A percentile compares a stretch with the other conserved stretches of the same genome.
phyloP scores from a whole-genome alignment of 2,113 vertebrate species.

The Strigops habroptila region DNA sequence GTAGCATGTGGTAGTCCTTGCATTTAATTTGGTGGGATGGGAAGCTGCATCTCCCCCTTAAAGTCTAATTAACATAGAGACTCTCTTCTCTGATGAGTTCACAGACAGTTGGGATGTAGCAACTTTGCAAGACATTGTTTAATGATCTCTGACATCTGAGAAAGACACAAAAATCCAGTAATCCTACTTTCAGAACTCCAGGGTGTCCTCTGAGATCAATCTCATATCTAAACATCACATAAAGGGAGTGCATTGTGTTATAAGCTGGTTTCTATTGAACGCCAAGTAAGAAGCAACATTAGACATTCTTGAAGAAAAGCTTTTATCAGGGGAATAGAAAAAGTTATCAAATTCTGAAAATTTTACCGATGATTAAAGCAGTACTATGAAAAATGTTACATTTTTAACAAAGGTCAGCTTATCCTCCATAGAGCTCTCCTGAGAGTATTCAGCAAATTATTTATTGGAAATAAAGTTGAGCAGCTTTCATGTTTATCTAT shows the following conservation, averaged over 20 bases:
- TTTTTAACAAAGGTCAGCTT: slow-evolving; percentile 83
- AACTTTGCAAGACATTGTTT: slow-evolving; percentile 97
- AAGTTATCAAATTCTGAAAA: slow-evolving; percentile 87
- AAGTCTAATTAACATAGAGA: slow-evolving; percentile 87
- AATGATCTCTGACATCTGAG: slow-evolving; percentile 99
- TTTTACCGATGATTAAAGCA: slow-evolving; percentile 82
- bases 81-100: slow-evolving; percentile 92
- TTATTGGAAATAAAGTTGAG: slow-evolving; percentile 67
- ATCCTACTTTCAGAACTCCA: slow-evolving; percentile 97
- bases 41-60: slow-evolving; percentile 41
- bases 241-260: slow-evolving; percentile 83
- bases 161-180: slow-evolving; percentile 99
- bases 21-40: slow-evolving; percentile 62
- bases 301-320: slow-evolving; percentile 81
- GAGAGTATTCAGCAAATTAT: slow-evolving; percentile 63
- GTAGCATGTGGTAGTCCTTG: slow-evolving; percentile 78
- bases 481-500: slow-evolving; percentile 36
- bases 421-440: slow-evolving; percentile 38
- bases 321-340: slow-evolving; percentile 83
- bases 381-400: slow-evolving; percentile 77
- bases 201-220: slow-evolving; percentile 97
- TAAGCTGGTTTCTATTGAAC: slow-evolving; percentile 87
- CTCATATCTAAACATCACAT: slow-evolving; percentile 99
- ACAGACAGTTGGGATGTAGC: slow-evolving; percentile 86
- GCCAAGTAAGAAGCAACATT: slow-evolving; percentile 89